Evolutionary conservation across 2,888 invertebrate species (phyloP).

Genomic region (Enoplolaimus lenunculus): DNA sequence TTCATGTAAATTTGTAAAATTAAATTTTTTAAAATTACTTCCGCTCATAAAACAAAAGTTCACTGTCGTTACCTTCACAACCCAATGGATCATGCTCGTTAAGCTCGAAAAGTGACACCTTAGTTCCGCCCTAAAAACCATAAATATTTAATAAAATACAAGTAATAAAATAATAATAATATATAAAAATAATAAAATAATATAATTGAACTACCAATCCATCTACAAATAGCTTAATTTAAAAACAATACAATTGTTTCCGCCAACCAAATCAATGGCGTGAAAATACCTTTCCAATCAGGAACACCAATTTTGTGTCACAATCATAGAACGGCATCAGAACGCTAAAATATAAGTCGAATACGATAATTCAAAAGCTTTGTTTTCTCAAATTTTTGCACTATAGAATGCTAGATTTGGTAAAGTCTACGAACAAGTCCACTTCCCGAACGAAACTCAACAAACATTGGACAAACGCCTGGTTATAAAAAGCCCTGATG

Average conservation of each 20-base stretch:
- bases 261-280: background rate
- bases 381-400: no score
- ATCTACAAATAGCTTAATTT: background rate
- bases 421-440: background rate
- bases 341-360: constrained; percentile 10
- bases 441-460: background rate
- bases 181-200: no score
- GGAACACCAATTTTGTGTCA: constrained; percentile 84
- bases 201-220: no score
- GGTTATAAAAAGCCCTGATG: background rate
- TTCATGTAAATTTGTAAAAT: no score
- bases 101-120: constrained; percentile 75
- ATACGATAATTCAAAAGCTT: no score
- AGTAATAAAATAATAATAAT: no score
- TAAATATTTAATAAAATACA: no score
- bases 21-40: no score
- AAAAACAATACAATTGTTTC: background rate
- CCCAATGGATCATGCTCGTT: constrained; percentile 67
- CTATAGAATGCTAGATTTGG: background rate
- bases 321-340: constrained; percentile 54
- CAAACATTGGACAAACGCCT: background rate
- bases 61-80: background rate
- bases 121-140: constrained; percentile 58
- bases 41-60: no score
- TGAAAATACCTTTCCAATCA: constrained; percentile 64